Evolutionary conservation across 1,140 invertebrate species (phyloP), one percentile per base, ranked within the genome.

Genomic region (Ostrea denselamellosa): DNA sequence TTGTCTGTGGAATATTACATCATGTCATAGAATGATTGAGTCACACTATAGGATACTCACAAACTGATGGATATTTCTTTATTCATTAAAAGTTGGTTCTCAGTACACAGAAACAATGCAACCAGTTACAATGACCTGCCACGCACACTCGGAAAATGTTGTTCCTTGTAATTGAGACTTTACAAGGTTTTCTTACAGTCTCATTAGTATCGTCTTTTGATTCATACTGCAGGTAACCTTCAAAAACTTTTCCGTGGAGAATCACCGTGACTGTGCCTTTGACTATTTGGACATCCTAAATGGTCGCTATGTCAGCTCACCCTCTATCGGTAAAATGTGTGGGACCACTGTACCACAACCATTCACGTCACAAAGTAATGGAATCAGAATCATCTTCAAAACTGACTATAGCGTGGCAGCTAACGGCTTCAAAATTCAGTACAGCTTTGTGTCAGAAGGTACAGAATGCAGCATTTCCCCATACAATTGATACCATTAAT

Each of bases 201-300:
- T n/a, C n/a, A n/a, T n/a, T n/a, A n/a, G n/a, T n/a, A n/a, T n/a
- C n/a, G n/a, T n/a, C 34, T 44, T 44, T 5, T 44, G 34, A 44
- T 44, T n/a, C n/a, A n/a, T n/a, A n/a, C n/a, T n/a, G 4, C 90
- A 96, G 91, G 90, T 97, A 0, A 98, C 99, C 95, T 99, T 99
- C 94, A 99, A 98, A 0, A 97, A 99, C 93, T 99, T 99, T 91
- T 97, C 98, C 92, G 94, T 99, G 44, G 98, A 99, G 95, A 98
- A 97, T 7, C 98, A 98, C 91, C 97, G 97, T 90, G 97, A 98
- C 92, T 99, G 98, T 94, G 97, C 98, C 89, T 99, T 98, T 93
- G 98, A 99, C 94, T 97, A 97, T 89, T 96, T 99, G 0, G 97
- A 98, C 87, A 96, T 99, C 0, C 97, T 97, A 85, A 98, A 98